phyloP scores from a whole-genome alignment of 1,140 invertebrate species.

The Orius laevigatus region DNA sequence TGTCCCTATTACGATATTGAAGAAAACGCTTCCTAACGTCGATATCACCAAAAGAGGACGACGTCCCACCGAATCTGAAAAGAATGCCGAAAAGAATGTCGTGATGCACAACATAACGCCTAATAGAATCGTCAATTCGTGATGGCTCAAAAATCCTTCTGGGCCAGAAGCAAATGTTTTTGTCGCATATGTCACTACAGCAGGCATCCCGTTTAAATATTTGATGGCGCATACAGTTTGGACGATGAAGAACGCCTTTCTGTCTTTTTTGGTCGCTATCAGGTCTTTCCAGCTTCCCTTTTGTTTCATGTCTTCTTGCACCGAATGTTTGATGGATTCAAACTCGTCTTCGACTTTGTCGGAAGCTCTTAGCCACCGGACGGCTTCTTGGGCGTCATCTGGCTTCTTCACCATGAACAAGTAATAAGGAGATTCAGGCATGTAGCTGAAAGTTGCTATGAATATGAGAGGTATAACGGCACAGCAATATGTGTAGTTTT shows the following conservation, averaged over 20 bases:
- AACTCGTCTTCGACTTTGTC: slow-evolving; percentile 16
- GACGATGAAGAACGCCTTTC: slow-evolving; percentile 15
- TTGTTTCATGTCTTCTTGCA: slow-evolving; percentile 14
- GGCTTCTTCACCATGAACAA: slow-evolving; percentile 11
- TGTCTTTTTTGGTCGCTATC: slow-evolving; percentile 9
- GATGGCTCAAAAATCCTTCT: slow-evolving; percentile 22
- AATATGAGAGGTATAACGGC: slow-evolving; percentile 40
- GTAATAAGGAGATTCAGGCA: slow-evolving; percentile 33
- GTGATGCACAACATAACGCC: slow-evolving; percentile 23
- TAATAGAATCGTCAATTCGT: slow-evolving; percentile 24
- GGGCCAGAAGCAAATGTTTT: slow-evolving; percentile 29
- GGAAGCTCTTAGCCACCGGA: slow-evolving; percentile 17
- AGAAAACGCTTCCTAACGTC: slow-evolving; percentile 12
- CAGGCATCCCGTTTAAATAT: slow-evolving; percentile 17
- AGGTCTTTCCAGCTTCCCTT: slow-evolving; percentile 16
- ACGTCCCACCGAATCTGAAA: slow-evolving; percentile 26
- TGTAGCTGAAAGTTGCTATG: slow-evolving; percentile 45
- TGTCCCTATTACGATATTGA: slow-evolving; percentile 6
- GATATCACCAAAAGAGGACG: slow-evolving; percentile 29
- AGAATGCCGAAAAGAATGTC: slow-evolving; percentile 23
- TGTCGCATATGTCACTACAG: slow-evolving; percentile 23
- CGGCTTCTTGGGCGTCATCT: slow-evolving; percentile 13
- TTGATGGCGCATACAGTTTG: slow-evolving; percentile 12
- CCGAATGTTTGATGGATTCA: slow-evolving; percentile 11
- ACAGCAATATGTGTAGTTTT: slow-evolving; percentile 44